Conservation (phyloP, 2,113 vertebrate species). For the Micromys minutus region DNA sequence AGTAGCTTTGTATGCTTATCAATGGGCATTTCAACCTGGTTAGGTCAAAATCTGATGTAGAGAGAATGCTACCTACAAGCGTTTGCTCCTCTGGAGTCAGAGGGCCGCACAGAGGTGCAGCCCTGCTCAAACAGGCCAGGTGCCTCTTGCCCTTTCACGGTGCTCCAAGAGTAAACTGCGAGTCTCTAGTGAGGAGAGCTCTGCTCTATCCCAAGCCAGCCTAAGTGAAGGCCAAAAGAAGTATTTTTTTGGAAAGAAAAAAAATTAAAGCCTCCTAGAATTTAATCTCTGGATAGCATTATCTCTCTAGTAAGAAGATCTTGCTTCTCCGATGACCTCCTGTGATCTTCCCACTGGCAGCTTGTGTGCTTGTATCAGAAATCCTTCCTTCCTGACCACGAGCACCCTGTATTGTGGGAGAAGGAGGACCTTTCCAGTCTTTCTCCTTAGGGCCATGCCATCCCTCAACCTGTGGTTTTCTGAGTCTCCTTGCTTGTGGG, state of each 20-base stretch:
- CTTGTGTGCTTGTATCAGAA: constrained; percentile 84
- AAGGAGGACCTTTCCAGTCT: constrained; percentile 85
- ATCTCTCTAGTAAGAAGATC: constrained; percentile 80
- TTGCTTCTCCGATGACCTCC: constrained; percentile 73
- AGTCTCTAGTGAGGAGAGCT: constrained; percentile 58
- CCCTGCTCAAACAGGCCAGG: not conserved
- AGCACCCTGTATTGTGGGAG: constrained; percentile 81
- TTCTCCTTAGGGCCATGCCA: constrained; percentile 80
- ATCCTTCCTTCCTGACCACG: constrained; percentile 83
- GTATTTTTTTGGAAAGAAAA: constrained; percentile 71
- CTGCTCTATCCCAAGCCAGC: constrained; percentile 54
- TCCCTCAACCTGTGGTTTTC: constrained; percentile 82
- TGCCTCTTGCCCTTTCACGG: constrained; percentile 27
- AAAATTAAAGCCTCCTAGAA: constrained; percentile 55
- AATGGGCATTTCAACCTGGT: constrained; percentile 8
- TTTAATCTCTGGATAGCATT: constrained; percentile 79
- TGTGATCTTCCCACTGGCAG: constrained; percentile 78
- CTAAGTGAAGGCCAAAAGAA: constrained; percentile 68
- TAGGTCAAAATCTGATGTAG: not conserved
- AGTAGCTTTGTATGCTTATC: not conserved
- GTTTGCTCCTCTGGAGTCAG: constrained; percentile 17
- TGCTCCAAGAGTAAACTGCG: constrained; percentile 40
- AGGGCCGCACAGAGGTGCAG: not conserved
- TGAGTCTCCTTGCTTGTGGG: constrained; percentile 73
- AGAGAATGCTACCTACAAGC: constrained; percentile 18